Evolutionary conservation across 2,797 vertebrate genomes (phyloP), one percentile per base, ranked within the genome.

Genomic region (Periparus ater): DNA sequence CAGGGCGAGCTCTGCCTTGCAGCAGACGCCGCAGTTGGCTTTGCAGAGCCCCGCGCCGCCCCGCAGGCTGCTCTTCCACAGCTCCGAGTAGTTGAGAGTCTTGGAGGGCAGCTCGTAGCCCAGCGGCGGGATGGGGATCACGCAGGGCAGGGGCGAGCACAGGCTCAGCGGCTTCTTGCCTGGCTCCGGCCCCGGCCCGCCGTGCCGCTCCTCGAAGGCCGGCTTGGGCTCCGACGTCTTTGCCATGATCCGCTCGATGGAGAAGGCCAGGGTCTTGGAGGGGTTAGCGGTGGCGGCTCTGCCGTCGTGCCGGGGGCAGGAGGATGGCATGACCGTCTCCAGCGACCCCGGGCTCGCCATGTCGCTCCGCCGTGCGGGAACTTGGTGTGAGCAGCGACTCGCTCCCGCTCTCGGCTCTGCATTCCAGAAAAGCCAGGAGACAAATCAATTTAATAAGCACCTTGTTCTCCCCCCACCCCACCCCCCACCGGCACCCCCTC

Each of bases 211-310:
- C 79, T 96, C 96, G 88, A 95, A 95, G 79, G 97, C 96, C 58
- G 97, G 96, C 83, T 98, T 98, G 82, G 98, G 98, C 91, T 99
- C 99, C 94, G 98, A 98, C 88, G 98, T 98, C 97, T 99, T 99
- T 94, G 99, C 99, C 99, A 99, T 99, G 98, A 99, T 99, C 96
- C 99, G 97, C 97, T 99, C 99, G 86, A 99, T 99, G 96, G 99
- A 99, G 97, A 99, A 99, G 98, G 99, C 99, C 98, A 99, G 98
- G 29, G 98, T 98, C 97, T 99, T 99, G 80, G 99, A 98, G 38
- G 99, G 98, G 93, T 98, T 98, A 95, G 98, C 97, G 60, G 98
- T 97, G 91, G 98, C 98, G 76, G 97, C 98, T 96, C 98, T 97
- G 44, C 97, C 97, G 79, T 98, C 98, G 85, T 97, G 97, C 93